phyloP scores from a whole-genome alignment of 2,113 vertebrate species.

The Notarius quadriscutis region DNA sequence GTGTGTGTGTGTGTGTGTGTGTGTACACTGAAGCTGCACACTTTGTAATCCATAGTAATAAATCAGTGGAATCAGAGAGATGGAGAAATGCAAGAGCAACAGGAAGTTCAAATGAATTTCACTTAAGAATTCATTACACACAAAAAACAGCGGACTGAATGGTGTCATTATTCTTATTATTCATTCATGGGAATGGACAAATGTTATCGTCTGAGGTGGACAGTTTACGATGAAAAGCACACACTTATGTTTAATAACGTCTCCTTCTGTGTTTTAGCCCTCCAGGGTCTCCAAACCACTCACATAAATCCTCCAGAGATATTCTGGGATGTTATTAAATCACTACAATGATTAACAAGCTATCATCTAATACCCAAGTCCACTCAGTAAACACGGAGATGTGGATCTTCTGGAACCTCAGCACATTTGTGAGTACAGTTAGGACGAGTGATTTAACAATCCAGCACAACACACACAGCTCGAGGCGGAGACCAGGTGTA shows the following conservation, averaged over 20 bases:
- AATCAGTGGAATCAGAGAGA: constrained; percentile 12
- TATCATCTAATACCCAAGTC: not conserved
- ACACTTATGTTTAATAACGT: not conserved
- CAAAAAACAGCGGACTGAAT: not conserved
- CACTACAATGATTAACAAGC: not conserved
- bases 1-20: not conserved
- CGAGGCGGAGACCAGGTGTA: not conserved
- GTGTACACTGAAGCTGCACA: not conserved
- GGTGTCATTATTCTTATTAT: not conserved
- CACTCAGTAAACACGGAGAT: not conserved
- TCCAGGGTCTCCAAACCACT: not conserved
- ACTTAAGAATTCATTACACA: constrained; percentile 43
- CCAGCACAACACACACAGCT: constrained; percentile 18
- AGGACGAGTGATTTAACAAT: constrained; percentile 10
- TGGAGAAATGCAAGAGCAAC: constrained; percentile 10
- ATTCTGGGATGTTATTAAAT: not conserved
- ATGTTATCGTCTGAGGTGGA: not conserved
- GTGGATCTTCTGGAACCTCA: not conserved
- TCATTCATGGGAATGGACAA: constrained; percentile 11
- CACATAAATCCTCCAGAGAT: not conserved
- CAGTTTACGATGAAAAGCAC: not conserved
- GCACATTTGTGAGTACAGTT: constrained; percentile 41
- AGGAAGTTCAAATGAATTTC: constrained; percentile 54
- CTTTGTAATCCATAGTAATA: not conserved
- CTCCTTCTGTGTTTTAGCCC: not conserved